These are phyloP conservation scores for Notarius lentiginosus DNA, from an alignment of 2,113 vertebrate species.

Conservation along the genomic window DNA sequence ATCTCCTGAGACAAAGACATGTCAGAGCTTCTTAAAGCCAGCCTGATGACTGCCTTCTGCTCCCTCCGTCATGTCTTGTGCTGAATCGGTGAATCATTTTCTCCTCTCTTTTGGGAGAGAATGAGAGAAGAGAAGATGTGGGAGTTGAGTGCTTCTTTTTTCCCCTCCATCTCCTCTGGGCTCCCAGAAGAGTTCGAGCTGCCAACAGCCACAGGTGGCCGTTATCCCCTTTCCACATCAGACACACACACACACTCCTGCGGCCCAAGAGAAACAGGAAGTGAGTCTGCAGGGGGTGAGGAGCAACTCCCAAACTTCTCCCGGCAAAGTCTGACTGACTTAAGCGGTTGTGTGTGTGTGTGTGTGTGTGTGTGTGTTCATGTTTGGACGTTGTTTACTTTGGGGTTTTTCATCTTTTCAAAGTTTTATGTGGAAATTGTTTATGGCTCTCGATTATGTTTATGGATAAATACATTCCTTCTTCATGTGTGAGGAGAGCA, in stretches of 20 bases:
- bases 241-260: conserved; percentile 21
- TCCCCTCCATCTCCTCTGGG: conserved; percentile 44
- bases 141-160: conserved; percentile 36
- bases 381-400: neutral
- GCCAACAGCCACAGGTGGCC: conserved; percentile 56
- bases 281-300: conserved; percentile 39
- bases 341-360: neutral
- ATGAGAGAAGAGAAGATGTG: conserved; percentile 20
- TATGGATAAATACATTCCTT: conserved; percentile 26
- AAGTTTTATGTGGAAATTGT: conserved; percentile 21
- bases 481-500: conserved; percentile 10
- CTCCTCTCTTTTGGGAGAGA: conserved; percentile 24
- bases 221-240: conserved; percentile 7
- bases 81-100: conserved; percentile 20
- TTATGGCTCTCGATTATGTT: conserved; percentile 29
- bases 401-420: neutral
- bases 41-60: neutral
- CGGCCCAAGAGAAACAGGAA: conserved; percentile 52
- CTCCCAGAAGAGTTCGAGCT: conserved; percentile 34
- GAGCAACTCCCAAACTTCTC: conserved; percentile 24
- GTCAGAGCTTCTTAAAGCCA: conserved; percentile 9
- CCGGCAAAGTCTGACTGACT: neutral
- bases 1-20: neutral
- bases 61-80: neutral
- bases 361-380: conserved; percentile 30